Base-by-base conservation (phyloP, 2,113 vertebrate species). In the Pygoscelis adeliae region DNA sequence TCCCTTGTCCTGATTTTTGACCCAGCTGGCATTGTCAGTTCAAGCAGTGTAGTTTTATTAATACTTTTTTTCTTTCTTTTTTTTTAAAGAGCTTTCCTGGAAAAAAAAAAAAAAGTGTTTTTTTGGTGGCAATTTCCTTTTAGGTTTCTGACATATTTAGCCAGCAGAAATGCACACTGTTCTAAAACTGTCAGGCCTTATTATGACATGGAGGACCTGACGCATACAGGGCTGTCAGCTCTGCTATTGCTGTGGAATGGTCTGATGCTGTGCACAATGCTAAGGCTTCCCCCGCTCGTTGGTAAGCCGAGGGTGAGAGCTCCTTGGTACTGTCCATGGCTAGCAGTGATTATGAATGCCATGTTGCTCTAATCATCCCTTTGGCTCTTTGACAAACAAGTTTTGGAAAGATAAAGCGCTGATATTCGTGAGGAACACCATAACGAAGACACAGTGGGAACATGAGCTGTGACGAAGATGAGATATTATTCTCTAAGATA, bases 161-260 rank as follows among this genome's bases (percentile, higher is more conserved):
- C n/a, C 76, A 84, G 27, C 22, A 87, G 65, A 95, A 93, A 80
- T 18, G 11, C 42, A 12, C 1, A 0, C 15, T 93, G 71, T 38
- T 95, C 72, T 97, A 61, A 66, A 94, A 94, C 80, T 95, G 80
- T 87, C 83, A 76, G 86, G 50, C 65, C 34, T 47, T 71, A 55
- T 83, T 83, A 92, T 26, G 29, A 13, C 11, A 23, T 21, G 63
- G 47, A 87, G 38, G 6, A 42, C 61, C n/a, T 95, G 69, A 87
- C 0, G 1, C 46, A 67, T 25, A 30, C 26, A 92, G 34, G 38
- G 19, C 30, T 95, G 90, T 90, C 38, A 87, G 55, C 17, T 61
- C n/a, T 86, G 44, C 30, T 84, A 4, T 14, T 47, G 23, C n/a
- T 52, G 27, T 59, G 26, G 69, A 92, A 52, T 30, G 36, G 46